Evolutionary conservation across 2,797 vertebrate genomes (phyloP), one percentile per base, ranked within the genome.

Genomic region (Antrozous pallidus): DNA sequence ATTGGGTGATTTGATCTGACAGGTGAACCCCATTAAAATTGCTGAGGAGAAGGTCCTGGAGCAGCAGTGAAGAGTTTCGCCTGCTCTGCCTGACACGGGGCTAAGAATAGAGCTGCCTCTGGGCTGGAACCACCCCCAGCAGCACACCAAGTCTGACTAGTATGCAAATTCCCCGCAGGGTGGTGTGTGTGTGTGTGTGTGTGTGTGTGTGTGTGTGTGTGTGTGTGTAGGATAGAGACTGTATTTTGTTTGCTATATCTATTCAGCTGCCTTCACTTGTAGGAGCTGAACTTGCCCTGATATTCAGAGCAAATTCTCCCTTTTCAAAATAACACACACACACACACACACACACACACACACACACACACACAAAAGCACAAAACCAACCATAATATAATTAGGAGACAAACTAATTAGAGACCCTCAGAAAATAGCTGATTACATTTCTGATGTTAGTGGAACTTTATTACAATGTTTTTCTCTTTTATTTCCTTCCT

Each of bases 21-120:
- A 97, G 97, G 96, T 97, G 95, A 97, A 95, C 88, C 83, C 87
- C 84, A 91, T 94, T 93, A 96, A 96, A 97, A 97, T 88, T 90
- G 91, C 88, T 61, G 22, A 74, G 61, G 94, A 28, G 56, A 47
- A 95, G 97, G 97, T 97, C 96, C 95, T 95, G 20, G 11, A 77
- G 95, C 97, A 84, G 89, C 96, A 95, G 95, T 74, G 96, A 98
- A 90, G 94, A 92, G 88, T 96, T 96, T 69, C 47, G 20, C 91
- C 2, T 94, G 85, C 95, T 96, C 70, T 17, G 95, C 42, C 77
- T 91, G 65, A 93, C 70, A 5, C 33, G 96, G 90, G 82, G 16
- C 92, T 86, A 49, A 95, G 94, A 90, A 96, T 89, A 95, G 96
- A 82, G 61, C 58, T 83, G 84, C 88, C 94, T 81, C 80, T 81